Evolutionary conservation across 2,113 vertebrate species (phyloP).

Genomic region (Sclerurus mexicanus): DNA sequence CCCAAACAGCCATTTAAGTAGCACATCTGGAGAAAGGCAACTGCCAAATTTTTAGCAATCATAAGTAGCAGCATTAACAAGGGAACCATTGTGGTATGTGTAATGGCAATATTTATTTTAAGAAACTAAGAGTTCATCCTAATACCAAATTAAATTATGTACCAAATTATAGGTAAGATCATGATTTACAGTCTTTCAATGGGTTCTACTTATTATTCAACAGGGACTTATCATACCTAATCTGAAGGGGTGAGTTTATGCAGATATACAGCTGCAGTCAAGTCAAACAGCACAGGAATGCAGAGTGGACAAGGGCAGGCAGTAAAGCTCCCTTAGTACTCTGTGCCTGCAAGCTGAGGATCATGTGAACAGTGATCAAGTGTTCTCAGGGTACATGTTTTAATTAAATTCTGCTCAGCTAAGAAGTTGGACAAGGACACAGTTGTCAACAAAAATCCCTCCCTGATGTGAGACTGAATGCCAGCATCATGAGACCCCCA

Average conservation of each 20-base stretch:
- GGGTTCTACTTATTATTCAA: background rate
- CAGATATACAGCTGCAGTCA: background rate
- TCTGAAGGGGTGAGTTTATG: background rate
- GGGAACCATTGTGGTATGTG: background rate
- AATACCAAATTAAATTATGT: background rate
- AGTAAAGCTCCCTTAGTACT: background rate
- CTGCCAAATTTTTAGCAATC: conserved; percentile 24
- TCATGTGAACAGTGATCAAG: conserved; percentile 15
- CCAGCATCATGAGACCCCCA: background rate
- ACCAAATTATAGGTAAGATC: background rate
- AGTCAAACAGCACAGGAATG: background rate
- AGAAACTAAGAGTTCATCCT: background rate
- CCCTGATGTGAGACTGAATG: background rate
- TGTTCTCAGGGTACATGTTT: conserved; percentile 35
- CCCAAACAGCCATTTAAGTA: conserved; percentile 7
- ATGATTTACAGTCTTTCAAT: background rate
- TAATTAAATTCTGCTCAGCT: conserved; percentile 52
- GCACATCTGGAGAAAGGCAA: conserved; percentile 30
- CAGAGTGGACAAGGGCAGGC: background rate
- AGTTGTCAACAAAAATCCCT: conserved; percentile 5
- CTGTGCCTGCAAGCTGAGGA: background rate
- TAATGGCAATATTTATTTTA: conserved; percentile 4
- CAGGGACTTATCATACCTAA: background rate
- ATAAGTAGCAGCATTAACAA: background rate
- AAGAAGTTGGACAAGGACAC: conserved; percentile 12